Conservation (phyloP, 2,888 invertebrate genomes). For the Punctoribates punctum region DNA sequence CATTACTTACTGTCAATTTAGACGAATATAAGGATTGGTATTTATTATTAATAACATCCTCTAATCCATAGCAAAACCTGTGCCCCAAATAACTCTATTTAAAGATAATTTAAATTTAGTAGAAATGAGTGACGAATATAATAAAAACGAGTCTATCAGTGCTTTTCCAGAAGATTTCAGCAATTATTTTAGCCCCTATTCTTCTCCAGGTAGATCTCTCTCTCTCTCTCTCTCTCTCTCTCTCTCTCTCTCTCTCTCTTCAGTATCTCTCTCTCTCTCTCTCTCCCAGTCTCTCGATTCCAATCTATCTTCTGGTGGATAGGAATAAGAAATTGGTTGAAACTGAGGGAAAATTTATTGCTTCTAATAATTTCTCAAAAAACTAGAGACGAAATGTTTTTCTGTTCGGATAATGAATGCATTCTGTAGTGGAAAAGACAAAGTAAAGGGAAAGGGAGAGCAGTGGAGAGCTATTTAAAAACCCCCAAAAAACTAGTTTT, state of each 20-base stretch:
- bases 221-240: too few relatives aligned
- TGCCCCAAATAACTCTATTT: conserved; percentile 5
- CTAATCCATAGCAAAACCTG: background rate
- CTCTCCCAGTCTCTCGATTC: background rate
- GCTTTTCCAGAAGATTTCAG: background rate
- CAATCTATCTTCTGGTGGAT: background rate
- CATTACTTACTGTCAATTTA: too few relatives aligned
- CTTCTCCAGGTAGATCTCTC: too few relatives aligned
- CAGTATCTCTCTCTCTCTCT: too few relatives aligned
- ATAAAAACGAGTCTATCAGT: background rate
- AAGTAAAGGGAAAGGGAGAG: conserved; percentile 14
- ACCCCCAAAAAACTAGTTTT: background rate
- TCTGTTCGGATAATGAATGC: too few relatives aligned
- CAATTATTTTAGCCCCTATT: too few relatives aligned
- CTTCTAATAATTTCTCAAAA: too few relatives aligned
- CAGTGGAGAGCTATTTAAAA: background rate
- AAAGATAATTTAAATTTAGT: conserved; percentile 3
- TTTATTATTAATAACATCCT: conserved; percentile 1
- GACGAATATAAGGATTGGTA: too few relatives aligned
- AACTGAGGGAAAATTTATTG: background rate
- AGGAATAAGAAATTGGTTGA: too few relatives aligned
- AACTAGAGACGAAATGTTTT: too few relatives aligned
- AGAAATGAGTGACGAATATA: background rate
- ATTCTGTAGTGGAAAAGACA: background rate
- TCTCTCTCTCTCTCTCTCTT: too few relatives aligned